Evolutionary conservation across 2,113 vertebrate species (phyloP).

Genomic region (Nycticebus coucang): DNA sequence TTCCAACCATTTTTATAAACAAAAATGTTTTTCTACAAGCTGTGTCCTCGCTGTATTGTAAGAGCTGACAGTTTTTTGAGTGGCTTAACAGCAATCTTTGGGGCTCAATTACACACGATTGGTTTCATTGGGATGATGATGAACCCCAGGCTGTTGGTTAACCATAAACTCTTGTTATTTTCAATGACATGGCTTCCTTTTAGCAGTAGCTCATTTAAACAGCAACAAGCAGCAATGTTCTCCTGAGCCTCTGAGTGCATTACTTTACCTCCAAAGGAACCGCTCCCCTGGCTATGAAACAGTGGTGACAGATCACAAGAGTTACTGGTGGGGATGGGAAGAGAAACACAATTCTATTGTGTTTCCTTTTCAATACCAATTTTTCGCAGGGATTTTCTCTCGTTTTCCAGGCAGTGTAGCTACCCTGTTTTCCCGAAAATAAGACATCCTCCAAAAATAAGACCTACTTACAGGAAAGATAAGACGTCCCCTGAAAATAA

Average conservation of each 20-base stretch:
- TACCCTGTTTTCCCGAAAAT: no score
- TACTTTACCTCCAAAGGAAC: no score
- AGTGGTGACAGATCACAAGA: neutral
- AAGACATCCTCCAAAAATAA: no score
- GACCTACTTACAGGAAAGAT: no score
- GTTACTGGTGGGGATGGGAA: neutral
- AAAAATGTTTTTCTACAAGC: neutral
- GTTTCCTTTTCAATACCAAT: conserved; percentile 29
- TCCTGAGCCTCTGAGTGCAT: neutral
- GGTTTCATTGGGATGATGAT: neutral
- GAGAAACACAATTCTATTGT: neutral
- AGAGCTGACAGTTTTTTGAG: conserved; percentile 24
- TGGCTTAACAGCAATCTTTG: conserved; percentile 57
- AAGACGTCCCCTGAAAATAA: no score
- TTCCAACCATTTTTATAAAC: neutral
- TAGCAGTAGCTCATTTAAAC: neutral
- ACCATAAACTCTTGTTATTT: conserved; percentile 50
- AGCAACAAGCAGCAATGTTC: neutral
- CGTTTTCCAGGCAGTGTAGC: neutral
- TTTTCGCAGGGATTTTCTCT: neutral
- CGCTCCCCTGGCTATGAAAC: neutral
- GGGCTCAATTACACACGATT: neutral
- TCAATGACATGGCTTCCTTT: conserved; percentile 41
- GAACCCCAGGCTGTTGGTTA: neutral
- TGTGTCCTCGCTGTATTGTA: neutral